These are phyloP conservation scores for Eudyptes chrysolophus DNA, from an alignment of 2,113 vertebrate species.

Conservation along the genomic window DNA sequence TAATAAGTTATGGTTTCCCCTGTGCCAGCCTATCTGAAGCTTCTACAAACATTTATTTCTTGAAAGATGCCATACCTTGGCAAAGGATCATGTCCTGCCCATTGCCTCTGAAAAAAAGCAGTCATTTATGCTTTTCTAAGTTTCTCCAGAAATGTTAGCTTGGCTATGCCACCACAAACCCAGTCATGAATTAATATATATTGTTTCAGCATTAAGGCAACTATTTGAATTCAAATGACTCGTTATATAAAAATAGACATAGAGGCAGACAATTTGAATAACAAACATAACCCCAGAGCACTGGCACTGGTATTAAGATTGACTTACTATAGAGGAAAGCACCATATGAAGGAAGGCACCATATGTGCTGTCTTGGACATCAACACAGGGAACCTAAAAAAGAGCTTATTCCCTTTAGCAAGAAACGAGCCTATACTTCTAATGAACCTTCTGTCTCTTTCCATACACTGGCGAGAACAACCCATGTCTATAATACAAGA, in stretches of 20 bases:
- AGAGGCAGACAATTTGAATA: neutral
- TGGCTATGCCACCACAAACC: neutral
- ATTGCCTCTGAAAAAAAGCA: neutral
- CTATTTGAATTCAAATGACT: neutral
- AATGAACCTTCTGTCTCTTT: neutral
- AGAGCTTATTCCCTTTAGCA: neutral
- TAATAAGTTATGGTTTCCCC: neutral
- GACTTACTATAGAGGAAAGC: neutral
- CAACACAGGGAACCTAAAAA: neutral
- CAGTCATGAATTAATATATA: neutral
- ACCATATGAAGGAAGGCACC: neutral
- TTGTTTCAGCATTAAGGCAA: neutral
- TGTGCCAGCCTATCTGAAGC: neutral
- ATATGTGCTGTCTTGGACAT: neutral
- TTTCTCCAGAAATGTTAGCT: neutral
- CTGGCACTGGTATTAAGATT: neutral
- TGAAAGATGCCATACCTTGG: neutral
- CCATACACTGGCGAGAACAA: neutral
- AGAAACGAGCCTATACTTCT: neutral
- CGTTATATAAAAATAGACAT: neutral
- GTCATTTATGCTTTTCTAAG: neutral
- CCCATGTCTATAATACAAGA: rapidly evolving
- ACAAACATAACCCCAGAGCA: neutral
- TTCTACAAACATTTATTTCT: neutral
- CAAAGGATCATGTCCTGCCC: neutral